Percentiles rank a stretch among this genome's conserved stretches.
These are phyloP conservation scores for Gonioctena quinquepunctata DNA, from an alignment of 1,140 invertebrate genomes.

Conservation along the genomic window DNA sequence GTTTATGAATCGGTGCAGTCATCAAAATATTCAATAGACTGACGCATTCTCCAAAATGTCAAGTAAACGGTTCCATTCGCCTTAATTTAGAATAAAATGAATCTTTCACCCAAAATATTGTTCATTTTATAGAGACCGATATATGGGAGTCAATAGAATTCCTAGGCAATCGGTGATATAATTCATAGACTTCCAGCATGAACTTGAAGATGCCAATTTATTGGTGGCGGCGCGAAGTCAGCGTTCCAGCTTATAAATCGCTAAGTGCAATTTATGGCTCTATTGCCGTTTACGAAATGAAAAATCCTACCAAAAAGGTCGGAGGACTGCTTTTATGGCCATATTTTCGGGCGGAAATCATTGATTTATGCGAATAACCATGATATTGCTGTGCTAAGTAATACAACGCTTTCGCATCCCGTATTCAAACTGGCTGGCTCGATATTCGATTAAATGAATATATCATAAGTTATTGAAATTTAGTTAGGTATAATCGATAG, in stretches of 20 bases:
- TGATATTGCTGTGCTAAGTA: not conserved
- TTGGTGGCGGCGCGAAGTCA: not conserved
- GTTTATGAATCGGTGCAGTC: too few relatives aligned
- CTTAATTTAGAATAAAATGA: too few relatives aligned
- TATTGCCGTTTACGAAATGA: not conserved
- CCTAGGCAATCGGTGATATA: not conserved
- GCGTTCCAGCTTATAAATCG: not conserved
- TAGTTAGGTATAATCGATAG: not conserved
- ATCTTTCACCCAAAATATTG: too few relatives aligned
- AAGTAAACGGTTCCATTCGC: too few relatives aligned
- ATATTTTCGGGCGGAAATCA: not conserved
- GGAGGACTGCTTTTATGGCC: not conserved
- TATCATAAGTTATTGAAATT: not conserved
- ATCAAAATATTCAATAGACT: too few relatives aligned
- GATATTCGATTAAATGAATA: not conserved
- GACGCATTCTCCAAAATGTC: too few relatives aligned
- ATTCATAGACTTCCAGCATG: not conserved
- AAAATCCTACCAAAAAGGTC: not conserved
- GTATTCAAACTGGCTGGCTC: not conserved
- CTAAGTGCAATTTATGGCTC: not conserved
- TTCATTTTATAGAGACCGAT: too few relatives aligned
- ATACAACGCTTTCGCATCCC: not conserved
- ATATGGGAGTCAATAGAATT: not conserved
- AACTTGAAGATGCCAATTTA: conserved; percentile 1
- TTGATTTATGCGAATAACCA: conserved; percentile 6